These are phyloP conservation scores for Merops nubicus DNA, from an alignment of 2,113 vertebrate genomes.

Conservation along the genomic window DNA sequence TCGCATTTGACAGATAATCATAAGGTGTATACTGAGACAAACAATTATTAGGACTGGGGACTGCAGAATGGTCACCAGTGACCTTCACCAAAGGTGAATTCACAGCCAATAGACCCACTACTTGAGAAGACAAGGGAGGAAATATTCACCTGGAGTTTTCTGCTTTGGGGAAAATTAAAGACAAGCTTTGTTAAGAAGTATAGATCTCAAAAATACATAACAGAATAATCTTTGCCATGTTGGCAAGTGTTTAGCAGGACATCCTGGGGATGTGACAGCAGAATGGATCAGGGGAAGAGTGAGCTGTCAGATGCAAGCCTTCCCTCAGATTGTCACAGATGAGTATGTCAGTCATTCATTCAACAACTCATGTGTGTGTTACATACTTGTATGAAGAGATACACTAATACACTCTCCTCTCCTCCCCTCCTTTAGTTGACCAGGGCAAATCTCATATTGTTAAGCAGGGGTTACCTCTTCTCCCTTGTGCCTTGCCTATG, in stretches of 20 bases:
- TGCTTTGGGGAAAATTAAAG: neutral
- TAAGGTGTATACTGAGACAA: neutral
- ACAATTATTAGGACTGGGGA: neutral
- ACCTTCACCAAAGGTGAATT: neutral
- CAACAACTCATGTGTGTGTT: neutral
- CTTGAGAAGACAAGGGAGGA: neutral
- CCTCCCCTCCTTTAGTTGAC: neutral
- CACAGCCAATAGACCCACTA: neutral
- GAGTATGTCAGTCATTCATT: neutral
- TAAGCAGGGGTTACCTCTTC: neutral
- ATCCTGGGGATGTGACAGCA: neutral
- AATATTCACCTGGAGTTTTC: neutral
- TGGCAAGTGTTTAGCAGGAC: rapidly evolving
- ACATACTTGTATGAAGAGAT: neutral
- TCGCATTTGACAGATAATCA: neutral
- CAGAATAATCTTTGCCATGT: neutral
- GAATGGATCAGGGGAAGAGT: neutral
- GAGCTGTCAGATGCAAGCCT: neutral
- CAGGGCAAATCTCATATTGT: neutral
- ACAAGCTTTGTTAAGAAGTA: neutral
- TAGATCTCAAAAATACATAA: neutral
- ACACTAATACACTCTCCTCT: neutral
- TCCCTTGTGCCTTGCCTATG: neutral
- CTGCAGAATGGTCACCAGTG: neutral
- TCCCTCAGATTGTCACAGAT: neutral